Conservation (phyloP, 2,888 invertebrate genomes). For the Himalopsyche anomala region DNA sequence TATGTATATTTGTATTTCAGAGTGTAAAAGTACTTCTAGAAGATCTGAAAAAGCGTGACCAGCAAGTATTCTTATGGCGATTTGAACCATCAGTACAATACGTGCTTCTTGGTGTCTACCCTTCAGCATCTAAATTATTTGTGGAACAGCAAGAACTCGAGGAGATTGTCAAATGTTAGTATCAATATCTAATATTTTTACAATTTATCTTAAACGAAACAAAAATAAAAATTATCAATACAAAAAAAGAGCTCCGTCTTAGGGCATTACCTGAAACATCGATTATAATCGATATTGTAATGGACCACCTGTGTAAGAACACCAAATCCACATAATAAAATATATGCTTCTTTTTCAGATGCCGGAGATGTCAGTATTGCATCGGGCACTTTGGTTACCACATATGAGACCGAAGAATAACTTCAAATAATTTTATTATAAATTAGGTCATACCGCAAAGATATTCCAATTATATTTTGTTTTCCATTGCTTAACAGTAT, state of each 20-base stretch:
- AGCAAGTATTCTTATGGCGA: constrained; percentile 71
- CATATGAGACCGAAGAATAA: not conserved
- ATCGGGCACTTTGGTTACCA: not conserved
- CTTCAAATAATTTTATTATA: not conserved
- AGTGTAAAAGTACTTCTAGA: constrained; percentile 73
- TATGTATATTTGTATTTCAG: constrained; percentile 68
- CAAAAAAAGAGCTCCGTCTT: too few relatives aligned
- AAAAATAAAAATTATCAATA: too few relatives aligned
- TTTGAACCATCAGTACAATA: constrained; percentile 65
- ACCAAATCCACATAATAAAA: too few relatives aligned
- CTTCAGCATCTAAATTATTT: constrained; percentile 51
- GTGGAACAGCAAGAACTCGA: constrained; percentile 57
- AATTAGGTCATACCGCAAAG: too few relatives aligned
- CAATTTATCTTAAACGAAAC: too few relatives aligned
- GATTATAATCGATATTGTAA: too few relatives aligned
- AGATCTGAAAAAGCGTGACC: constrained; percentile 71
- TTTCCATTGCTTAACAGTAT: too few relatives aligned
- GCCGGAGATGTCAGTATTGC: constrained; percentile 19
- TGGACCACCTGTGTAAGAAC: too few relatives aligned
- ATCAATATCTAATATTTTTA: not conserved
- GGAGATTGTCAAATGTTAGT: constrained; percentile 62
- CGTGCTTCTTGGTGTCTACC: constrained; percentile 66
- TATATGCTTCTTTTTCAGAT: constrained; percentile 47
- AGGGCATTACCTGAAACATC: too few relatives aligned
- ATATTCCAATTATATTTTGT: too few relatives aligned